Conservation (phyloP, 1,140 invertebrate species). For the Campoletis sonorensis region DNA sequence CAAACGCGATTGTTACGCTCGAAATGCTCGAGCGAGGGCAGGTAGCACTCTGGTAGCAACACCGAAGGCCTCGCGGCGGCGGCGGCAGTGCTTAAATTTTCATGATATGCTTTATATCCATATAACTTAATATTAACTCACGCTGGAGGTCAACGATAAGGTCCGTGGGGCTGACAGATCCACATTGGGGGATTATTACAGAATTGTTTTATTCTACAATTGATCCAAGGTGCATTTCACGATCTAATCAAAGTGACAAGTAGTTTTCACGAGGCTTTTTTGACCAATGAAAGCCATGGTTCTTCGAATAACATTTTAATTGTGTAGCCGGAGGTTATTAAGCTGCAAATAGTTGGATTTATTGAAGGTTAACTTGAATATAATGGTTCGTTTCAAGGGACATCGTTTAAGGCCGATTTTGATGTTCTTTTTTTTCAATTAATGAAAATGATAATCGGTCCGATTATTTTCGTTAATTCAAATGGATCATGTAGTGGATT, state of each 20-base stretch:
- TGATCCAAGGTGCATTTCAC: neutral
- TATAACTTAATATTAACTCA: constrained; percentile 21
- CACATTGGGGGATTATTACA: neutral
- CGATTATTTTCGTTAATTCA: no score
- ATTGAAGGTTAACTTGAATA: no score
- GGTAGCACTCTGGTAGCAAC: constrained; percentile 9
- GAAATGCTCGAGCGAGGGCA: constrained; percentile 30
- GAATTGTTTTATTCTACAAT: neutral
- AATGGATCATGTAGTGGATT: no score
- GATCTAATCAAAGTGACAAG: neutral
- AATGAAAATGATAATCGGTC: no score
- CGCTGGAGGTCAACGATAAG: constrained; percentile 28
- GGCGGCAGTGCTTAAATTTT: neutral
- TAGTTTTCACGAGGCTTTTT: no score
- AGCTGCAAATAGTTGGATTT: no score
- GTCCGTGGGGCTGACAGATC: neutral
- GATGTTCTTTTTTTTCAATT: no score
- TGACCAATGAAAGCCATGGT: no score
- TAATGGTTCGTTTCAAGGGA: no score
- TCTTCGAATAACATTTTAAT: no score
- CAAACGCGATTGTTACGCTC: constrained; percentile 38
- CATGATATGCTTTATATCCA: neutral
- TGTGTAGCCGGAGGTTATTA: no score
- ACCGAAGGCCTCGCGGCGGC: neutral
- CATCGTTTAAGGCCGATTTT: no score